Conservation (phyloP, 2,113 vertebrate species). For the Peromyscus leucopus region DNA sequence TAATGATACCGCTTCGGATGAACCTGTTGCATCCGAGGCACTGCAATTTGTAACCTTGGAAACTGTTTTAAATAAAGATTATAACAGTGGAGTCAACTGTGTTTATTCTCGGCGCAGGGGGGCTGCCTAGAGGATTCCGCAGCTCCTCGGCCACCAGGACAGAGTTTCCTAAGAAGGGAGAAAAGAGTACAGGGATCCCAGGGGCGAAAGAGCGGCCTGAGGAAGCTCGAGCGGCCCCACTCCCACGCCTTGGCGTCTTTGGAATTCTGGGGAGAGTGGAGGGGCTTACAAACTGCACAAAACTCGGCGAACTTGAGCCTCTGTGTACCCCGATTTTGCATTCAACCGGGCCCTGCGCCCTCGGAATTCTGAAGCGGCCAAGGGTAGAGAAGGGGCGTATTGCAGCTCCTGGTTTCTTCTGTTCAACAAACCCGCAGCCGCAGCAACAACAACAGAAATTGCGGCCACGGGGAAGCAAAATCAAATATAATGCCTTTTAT, state of each 20-base stretch:
- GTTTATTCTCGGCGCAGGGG: slow-evolving; percentile 88
- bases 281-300: slow-evolving; percentile 77
- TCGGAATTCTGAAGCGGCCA: neutral
- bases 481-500: slow-evolving; percentile 89
- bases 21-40: slow-evolving; percentile 94
- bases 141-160: slow-evolving; percentile 30
- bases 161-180: neutral
- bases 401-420: slow-evolving; percentile 66
- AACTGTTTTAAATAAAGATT: slow-evolving; percentile 97
- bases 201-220: neutral
- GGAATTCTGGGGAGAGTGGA: slow-evolving; percentile 3
- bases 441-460: slow-evolving; percentile 35
- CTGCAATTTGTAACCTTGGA: slow-evolving; percentile 98
- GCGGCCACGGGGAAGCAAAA: slow-evolving; percentile 81
- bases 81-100: slow-evolving; percentile 91
- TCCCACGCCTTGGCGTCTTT: slow-evolving; percentile 1
- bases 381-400: neutral
- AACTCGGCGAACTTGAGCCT: slow-evolving; percentile 80
- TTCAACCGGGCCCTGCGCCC: neutral
- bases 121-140: slow-evolving; percentile 78
- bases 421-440: slow-evolving; percentile 61
- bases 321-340: neutral
- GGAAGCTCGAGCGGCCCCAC: neutral
- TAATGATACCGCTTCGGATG: slow-evolving; percentile 93
- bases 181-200: neutral